Evolutionary conservation across 2,888 invertebrate genomes (phyloP), one percentile per base, ranked within the genome.

Genomic region (Idaea aversata): DNA sequence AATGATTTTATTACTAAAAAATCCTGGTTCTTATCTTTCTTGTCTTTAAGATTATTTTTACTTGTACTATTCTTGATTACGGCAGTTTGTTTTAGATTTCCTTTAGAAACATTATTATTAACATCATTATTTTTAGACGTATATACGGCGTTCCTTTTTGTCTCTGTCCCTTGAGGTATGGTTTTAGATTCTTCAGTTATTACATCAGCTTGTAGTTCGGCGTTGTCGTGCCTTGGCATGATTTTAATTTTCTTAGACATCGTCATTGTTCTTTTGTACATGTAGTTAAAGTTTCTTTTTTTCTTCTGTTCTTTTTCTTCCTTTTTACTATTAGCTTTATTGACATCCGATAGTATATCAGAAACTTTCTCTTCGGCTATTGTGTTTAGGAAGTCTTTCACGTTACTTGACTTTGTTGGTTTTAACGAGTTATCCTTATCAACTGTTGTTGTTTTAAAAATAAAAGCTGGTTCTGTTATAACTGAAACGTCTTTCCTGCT

Each of bases 1-100:
- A 66, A 65, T 62, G 64, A 60, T 62, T 66, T 70, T 4, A 65
- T 66, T 65, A 57, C 65, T 25, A 59, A 7, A 5, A 63, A 61
- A 57, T 65, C 15, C n/a, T 58, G 15, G 15, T 58, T 16, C 15
- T 15, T 16, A 5, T 15, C 16, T 15, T 3, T 16, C 6, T 15
- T 58, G 16, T 15, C 58, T 15, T 15, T 15, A 16, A 58, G 5
- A 58, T 58, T 16, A 15, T 7, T 16, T 2, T 4, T 58, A 6
- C 16, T 58, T 15, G 16, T 7, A 58, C 6, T 16, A 58, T 58
- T 15, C 7, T 58, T 7, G 5, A 5, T 58, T 15, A 58, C 16
- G 15, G 3, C 15, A 13, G 58, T 7, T 58, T 7, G 6, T 15
- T 58, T 58, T 58, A 58, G 58, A 16, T 58, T 16, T 15, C 15